A percentile compares a stretch with the other conserved stretches of the same genome.
Evolutionary conservation across 2,888 invertebrate genomes (phyloP).

Genomic region (Sepiola atlantica): DNA sequence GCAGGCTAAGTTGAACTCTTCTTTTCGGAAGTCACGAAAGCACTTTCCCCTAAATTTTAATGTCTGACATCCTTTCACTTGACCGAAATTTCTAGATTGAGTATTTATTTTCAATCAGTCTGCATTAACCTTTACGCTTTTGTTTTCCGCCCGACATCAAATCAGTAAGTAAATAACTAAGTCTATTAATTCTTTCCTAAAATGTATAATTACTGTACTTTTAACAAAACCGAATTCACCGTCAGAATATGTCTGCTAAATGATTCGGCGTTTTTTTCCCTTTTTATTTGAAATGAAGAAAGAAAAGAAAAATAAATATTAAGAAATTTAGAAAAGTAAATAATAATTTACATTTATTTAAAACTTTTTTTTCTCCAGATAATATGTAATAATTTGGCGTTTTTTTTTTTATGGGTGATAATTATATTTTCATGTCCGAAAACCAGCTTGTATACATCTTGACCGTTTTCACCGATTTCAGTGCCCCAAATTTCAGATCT

Average conservation of each 20-base stretch:
- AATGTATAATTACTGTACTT: background rate
- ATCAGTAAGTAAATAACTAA: background rate
- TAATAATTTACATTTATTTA: background rate
- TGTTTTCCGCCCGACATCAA: background rate
- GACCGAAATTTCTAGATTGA: background rate
- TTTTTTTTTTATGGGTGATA: too few relatives aligned
- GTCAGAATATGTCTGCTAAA: background rate
- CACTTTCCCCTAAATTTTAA: background rate
- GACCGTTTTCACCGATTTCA: too few relatives aligned
- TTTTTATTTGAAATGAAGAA: background rate
- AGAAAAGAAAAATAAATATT: background rate
- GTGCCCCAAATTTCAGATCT: too few relatives aligned
- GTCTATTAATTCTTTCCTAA: background rate
- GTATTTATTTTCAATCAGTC: background rate
- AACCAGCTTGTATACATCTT: too few relatives aligned
- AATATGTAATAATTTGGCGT: too few relatives aligned
- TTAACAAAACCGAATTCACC: background rate
- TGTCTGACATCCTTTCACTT: background rate
- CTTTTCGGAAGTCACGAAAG: background rate
- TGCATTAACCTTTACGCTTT: background rate
- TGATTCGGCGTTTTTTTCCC: background rate
- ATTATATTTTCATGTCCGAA: too few relatives aligned
- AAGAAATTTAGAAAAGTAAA: background rate
- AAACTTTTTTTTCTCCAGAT: background rate
- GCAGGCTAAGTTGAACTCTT: background rate